A percentile compares a stretch with the other conserved stretches of the same genome.
These are phyloP conservation scores for Hydrotaea cyrtoneurina DNA, from an alignment of 2,888 invertebrate genomes.

Conservation along the genomic window DNA sequence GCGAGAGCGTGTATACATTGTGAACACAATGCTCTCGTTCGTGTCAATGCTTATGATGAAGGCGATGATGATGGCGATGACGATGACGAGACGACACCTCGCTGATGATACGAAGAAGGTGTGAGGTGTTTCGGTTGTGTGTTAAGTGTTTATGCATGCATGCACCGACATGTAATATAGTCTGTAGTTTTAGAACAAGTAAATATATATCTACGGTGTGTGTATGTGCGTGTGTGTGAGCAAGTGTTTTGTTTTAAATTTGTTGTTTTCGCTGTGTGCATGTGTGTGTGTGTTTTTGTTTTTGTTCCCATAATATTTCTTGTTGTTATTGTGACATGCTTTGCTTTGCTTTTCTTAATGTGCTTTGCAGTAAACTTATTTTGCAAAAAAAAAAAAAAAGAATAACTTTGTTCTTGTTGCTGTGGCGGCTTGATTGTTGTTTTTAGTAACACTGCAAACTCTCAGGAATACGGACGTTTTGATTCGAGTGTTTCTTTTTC, in stretches of 20 bases:
- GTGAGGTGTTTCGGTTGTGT: conserved; percentile 22
- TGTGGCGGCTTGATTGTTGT: conserved; percentile 11
- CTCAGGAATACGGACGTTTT: conserved; percentile 64
- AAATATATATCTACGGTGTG: not conserved
- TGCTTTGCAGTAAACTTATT: conserved; percentile 54
- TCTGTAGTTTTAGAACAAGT: conserved; percentile 19
- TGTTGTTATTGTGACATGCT: conserved; percentile 15
- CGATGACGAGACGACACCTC: not conserved
- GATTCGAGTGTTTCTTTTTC: not conserved
- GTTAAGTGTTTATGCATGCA: conserved; percentile 53
- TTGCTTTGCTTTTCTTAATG: not conserved
- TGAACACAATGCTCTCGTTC: not conserved
- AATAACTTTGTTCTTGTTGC: conserved; percentile 21
- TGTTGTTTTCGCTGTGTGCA: conserved; percentile 5
- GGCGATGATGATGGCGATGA: not conserved
- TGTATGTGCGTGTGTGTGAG: not conserved
- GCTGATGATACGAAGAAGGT: not conserved
- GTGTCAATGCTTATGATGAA: not conserved
- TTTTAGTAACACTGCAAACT: conserved; percentile 65
- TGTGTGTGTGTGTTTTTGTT: conserved; percentile 19
- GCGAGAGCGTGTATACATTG: not conserved
- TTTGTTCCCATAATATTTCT: conserved; percentile 5
- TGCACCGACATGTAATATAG: conserved; percentile 35
- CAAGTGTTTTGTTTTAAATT: conserved; percentile 15
- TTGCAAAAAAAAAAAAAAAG: not conserved